Evolutionary conservation across 30 jellyfish, hydroid and myxozoan species (phyloP).

Genomic region (Catostylus mosaicus): DNA sequence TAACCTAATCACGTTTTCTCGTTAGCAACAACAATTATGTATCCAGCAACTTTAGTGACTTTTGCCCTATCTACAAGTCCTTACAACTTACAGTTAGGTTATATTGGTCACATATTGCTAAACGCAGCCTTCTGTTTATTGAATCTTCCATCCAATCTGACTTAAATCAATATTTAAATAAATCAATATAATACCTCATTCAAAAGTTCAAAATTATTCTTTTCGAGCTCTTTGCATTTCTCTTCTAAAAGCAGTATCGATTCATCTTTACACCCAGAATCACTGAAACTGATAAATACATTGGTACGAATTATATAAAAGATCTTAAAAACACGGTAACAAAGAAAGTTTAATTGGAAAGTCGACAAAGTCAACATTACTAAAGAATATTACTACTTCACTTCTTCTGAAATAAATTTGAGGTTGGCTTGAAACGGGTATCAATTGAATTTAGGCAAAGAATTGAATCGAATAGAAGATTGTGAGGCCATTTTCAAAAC

Average conservation of each 20-base stretch:
- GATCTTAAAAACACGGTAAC: too few species aligned
- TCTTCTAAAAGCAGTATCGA: conserved; percentile 58
- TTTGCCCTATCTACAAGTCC: neutral
- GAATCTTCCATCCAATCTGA: neutral
- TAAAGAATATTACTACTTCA: too few species aligned
- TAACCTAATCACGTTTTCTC: too few species aligned
- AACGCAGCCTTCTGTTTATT: too few species aligned
- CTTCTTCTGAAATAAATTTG: too few species aligned
- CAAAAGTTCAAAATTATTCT: conserved; percentile 57
- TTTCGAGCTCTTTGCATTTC: conserved; percentile 73
- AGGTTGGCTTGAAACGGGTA: too few species aligned
- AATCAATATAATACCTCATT: conserved; percentile 51
- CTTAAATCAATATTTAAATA: neutral
- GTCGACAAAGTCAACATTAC: too few species aligned
- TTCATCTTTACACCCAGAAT: conserved; percentile 75
- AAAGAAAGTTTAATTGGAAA: too few species aligned
- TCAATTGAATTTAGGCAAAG: too few species aligned
- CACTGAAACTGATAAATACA: conserved; percentile 24
- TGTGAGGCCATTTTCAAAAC: neutral
- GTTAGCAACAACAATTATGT: too few species aligned
- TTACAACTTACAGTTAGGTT: neutral
- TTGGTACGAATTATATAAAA: too few species aligned
- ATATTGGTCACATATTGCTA: neutral
- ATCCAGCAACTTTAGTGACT: neutral
- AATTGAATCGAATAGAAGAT: neutral